These are phyloP conservation scores for Mustela lutreola DNA, from an alignment of 2,113 vertebrate genomes.

Conservation along the genomic window DNA sequence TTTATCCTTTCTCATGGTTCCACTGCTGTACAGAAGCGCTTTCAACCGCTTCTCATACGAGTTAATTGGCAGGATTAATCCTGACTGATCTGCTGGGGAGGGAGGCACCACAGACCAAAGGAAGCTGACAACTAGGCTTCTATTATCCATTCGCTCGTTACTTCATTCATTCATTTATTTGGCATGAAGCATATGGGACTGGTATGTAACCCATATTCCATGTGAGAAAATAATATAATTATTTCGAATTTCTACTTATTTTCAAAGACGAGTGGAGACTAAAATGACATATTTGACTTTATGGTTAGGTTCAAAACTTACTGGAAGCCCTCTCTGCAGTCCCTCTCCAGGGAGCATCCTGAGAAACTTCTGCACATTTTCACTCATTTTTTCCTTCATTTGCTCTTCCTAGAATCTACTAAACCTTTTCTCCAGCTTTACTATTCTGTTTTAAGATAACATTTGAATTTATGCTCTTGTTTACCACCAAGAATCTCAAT, in stretches of 20 bases:
- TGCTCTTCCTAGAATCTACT: not conserved
- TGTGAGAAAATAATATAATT: not conserved
- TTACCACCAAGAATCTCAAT: not conserved
- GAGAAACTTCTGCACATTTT: not conserved
- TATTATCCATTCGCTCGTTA: not conserved
- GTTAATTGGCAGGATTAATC: not conserved
- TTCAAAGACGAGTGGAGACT: not conserved
- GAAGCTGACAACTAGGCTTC: not conserved
- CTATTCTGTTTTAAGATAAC: not conserved
- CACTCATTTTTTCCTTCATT: not conserved
- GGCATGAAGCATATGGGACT: not conserved
- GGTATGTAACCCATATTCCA: not conserved
- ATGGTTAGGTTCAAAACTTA: not conserved
- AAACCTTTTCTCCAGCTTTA: not conserved
- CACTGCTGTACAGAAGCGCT: not conserved
- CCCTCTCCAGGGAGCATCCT: not conserved
- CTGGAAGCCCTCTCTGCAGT: not conserved
- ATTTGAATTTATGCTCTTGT: conserved; percentile 37
- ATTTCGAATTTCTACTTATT: not conserved
- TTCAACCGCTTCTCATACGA: not conserved
- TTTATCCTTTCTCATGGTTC: not conserved
- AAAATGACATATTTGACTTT: not conserved
- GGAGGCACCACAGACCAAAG: not conserved
- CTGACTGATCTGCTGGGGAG: not conserved
- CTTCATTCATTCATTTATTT: not conserved